phyloP scores from a whole-genome alignment of 2,888 invertebrate genomes.

The Glaucopsyche alexis region DNA sequence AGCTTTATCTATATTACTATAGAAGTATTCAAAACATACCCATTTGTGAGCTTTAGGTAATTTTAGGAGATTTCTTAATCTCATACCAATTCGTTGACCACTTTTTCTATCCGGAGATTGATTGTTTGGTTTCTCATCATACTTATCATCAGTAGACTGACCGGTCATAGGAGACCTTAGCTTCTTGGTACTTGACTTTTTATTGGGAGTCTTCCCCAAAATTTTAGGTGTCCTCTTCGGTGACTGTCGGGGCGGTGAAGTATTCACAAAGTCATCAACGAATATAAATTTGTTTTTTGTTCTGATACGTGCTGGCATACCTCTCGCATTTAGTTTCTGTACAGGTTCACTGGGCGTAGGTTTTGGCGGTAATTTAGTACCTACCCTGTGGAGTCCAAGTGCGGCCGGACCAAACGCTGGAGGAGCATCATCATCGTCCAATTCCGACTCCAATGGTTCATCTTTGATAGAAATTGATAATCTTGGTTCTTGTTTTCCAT shows the following conservation, averaged over 20 bases:
- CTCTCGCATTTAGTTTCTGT: constrained; percentile 90
- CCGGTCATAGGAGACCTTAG: constrained; percentile 77
- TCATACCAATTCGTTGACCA: constrained; percentile 93
- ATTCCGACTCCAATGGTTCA: constrained; percentile 82
- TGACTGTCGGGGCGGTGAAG: constrained; percentile 86
- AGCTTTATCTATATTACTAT: constrained; percentile 97
- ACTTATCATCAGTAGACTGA: constrained; percentile 67
- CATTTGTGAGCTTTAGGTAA: constrained; percentile 99
- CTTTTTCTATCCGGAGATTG: constrained; percentile 88
- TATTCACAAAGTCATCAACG: constrained; percentile 92
- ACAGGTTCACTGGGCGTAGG: constrained; percentile 86
- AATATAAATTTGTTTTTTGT: constrained; percentile 94
- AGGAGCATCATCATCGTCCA: constrained; percentile 84
- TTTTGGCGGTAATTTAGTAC: constrained; percentile 86
- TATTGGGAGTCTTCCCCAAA: constrained; percentile 70
- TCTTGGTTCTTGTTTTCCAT: constrained; percentile 52
- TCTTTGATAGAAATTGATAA: constrained; percentile 70
- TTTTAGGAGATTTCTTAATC: constrained; percentile 94
- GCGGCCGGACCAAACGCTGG: constrained; percentile 89
- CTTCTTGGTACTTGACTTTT: constrained; percentile 68
- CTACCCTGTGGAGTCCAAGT: constrained; percentile 89
- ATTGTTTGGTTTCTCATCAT: constrained; percentile 68
- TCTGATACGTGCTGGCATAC: constrained; percentile 94
- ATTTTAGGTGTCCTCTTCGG: constrained; percentile 84
- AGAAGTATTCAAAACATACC: constrained; percentile 99